A percentile compares a stretch with the other conserved stretches of the same genome.
Evolutionary conservation across 2,888 invertebrate species (phyloP).

Genomic region (Euproctis similis): DNA sequence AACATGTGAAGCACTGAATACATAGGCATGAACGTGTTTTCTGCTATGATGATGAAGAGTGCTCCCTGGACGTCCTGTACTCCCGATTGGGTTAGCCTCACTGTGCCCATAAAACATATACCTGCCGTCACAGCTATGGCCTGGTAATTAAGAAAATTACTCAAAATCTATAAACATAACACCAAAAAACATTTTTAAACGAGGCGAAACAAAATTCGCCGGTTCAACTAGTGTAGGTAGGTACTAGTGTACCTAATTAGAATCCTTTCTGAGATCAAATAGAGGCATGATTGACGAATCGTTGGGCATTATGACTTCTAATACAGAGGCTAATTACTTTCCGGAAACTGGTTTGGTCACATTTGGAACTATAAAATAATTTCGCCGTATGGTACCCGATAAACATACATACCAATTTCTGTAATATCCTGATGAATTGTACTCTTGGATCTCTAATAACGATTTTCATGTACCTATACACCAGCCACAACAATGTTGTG

Average conservation of each 20-base stretch:
- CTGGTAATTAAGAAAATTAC: constrained; percentile 33
- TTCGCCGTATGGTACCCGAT: too few relatives aligned
- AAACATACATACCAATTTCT: constrained; percentile 87
- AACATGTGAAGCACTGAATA: constrained; percentile 91
- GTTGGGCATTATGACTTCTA: too few relatives aligned
- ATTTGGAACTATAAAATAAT: too few relatives aligned
- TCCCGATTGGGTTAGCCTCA: constrained; percentile 83
- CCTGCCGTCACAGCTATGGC: constrained; percentile 87
- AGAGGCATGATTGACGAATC: too few relatives aligned
- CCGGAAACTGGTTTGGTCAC: too few relatives aligned
- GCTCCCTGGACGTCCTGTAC: constrained; percentile 93
- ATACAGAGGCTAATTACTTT: too few relatives aligned
- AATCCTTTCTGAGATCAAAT: too few relatives aligned
- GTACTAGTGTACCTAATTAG: too few relatives aligned
- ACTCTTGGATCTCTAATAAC: constrained; percentile 87
- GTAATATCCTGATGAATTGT: constrained; percentile 83
- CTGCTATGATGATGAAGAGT: constrained; percentile 89
- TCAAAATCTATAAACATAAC: too few relatives aligned
- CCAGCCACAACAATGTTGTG: constrained; percentile 84
- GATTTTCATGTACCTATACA: constrained; percentile 83
- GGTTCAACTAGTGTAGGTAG: too few relatives aligned
- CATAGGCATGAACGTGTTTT: constrained; percentile 94
- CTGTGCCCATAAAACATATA: constrained; percentile 87
- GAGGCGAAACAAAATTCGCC: too few relatives aligned
- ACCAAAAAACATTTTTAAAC: too few relatives aligned